phyloP scores from a whole-genome alignment of 92 coral and sea anemone species.

The Pocillopora meandrina region DNA sequence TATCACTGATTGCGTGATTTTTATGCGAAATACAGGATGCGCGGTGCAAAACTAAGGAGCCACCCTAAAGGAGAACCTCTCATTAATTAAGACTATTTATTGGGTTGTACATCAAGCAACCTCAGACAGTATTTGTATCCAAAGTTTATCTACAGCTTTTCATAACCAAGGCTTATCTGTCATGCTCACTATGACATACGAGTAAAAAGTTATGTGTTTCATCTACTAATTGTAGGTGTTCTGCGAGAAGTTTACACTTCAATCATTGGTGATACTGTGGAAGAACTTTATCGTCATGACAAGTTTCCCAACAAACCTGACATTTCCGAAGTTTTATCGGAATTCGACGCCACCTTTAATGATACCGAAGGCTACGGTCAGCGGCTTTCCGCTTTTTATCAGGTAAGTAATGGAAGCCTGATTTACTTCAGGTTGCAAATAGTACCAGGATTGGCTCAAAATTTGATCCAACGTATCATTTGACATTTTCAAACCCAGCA shows the following conservation, averaged over 20 bases:
- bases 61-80: no score
- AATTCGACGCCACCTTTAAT: conserved; percentile 12
- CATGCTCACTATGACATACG: not conserved
- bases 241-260: conserved; percentile 23
- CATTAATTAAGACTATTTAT: no score
- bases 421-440: not conserved
- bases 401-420: not conserved
- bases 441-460: no score
- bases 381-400: conserved; percentile 23
- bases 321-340: not conserved
- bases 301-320: conserved; percentile 27
- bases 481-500: no score
- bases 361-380: conserved; percentile 11
- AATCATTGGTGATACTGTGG: conserved; percentile 22
- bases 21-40: no score
- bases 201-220: not conserved
- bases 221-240: not conserved
- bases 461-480: no score
- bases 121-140: no score
- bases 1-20: no score
- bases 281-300: conserved; percentile 17
- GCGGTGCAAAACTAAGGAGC: no score
- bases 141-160: no score
- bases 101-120: no score
- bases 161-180: not conserved